Base-by-base conservation (phyloP, 23 tunicate species). In the Corella eumyota region DNA sequence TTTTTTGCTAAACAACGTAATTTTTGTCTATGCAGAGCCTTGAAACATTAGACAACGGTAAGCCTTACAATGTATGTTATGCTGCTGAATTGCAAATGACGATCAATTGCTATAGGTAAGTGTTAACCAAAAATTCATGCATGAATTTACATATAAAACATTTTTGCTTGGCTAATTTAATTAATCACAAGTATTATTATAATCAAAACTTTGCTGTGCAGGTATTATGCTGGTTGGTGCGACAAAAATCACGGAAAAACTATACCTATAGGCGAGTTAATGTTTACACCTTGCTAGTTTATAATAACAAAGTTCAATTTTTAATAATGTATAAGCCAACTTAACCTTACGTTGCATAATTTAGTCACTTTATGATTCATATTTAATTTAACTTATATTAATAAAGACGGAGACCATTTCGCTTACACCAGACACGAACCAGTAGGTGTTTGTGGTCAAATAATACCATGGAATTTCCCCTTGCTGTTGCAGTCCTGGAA, bases 11-110 rank as follows among this genome's bases (percentile, higher is more conserved):
- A n/a, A n/a, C n/a, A n/a, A n/a, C n/a, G 13, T 51, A 21, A 23
- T 36, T 37, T 32, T 50, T 23, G 4, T 4, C 36, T 34, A 44
- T 64, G n/a, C 27, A 81, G 91, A 55, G 96, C 60, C 65, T 93
- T 63, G 99, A 93, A 72, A 93, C 99, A 20, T 69, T 84, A 61
- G 99, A 93, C 71, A 93, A 93, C 53, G 99, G 99, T 27, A 93
- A 93, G 37, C 94, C 99, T 17, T 93, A 77, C 74, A 36, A 49
- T 34, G 53, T 74, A 22, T 50, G 95, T 32, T 93, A 78, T 60
- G 35, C 57, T 32, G 87, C 65, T 23, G 99, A 93, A 50, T 48
- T 93, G 46, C 57, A 61, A 4, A 26, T 93, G 61, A 58, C 66
- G 1, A 85, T 93, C 44, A 35, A 33, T 2, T 84, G 94, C 54